These are phyloP conservation scores for Centropus bengalensis DNA, from an alignment of 2,113 vertebrate genomes.

Conservation along the genomic window DNA sequence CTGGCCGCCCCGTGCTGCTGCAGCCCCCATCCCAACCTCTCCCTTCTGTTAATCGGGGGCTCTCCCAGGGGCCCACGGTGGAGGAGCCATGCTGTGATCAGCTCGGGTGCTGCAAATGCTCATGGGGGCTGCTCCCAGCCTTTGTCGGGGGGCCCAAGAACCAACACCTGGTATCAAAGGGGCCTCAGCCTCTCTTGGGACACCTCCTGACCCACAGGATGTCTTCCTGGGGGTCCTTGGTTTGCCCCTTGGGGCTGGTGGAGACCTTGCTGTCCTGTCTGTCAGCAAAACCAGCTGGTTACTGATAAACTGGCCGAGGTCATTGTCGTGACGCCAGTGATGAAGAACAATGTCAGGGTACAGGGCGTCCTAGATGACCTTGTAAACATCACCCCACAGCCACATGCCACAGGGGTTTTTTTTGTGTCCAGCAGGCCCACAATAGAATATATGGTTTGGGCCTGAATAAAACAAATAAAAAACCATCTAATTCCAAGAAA, in stretches of 20 bases:
- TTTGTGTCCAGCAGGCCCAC: accelerated
- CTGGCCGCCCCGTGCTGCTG: no score
- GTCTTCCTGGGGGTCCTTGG: no score
- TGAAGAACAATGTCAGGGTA: background rate
- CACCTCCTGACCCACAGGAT: no score
- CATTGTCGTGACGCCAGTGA: background rate
- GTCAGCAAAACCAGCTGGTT: background rate
- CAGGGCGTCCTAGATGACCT: background rate
- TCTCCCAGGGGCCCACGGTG: no score
- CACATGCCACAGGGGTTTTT: accelerated
- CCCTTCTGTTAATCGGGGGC: no score
- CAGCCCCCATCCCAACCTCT: no score
- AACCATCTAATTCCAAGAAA: background rate
- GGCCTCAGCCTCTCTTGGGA: no score
- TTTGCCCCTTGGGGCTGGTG: background rate
- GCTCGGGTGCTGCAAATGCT: no score
- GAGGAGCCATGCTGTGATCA: no score
- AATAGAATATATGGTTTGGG: accelerated
- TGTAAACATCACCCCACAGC: background rate
- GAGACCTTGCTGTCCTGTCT: background rate
- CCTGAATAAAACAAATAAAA: background rate
- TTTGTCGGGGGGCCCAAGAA: no score
- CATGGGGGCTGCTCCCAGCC: no score
- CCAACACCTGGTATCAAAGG: no score
- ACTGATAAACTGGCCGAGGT: background rate